Conservation (phyloP, 2,797 vertebrate genomes). For the Pseudochirops cupreus region DNA sequence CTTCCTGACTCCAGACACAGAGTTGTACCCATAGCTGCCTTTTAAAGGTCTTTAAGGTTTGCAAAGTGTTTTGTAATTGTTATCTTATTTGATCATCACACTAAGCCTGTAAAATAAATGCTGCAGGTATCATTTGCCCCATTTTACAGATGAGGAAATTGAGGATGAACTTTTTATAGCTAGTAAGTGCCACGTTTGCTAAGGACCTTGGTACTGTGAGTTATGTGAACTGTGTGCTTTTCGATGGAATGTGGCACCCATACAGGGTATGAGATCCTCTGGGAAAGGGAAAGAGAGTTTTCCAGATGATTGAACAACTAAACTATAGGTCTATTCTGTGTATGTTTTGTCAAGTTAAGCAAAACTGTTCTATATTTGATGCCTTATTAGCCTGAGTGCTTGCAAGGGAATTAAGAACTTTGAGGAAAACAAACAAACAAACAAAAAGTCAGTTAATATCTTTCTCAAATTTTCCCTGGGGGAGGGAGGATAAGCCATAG, state of each 20-base stretch:
- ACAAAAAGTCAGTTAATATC: background rate
- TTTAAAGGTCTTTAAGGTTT: background rate
- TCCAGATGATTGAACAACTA: background rate
- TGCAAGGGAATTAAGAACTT: background rate
- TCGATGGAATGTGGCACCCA: background rate
- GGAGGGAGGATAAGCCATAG: background rate
- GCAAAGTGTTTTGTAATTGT: background rate
- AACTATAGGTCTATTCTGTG: background rate
- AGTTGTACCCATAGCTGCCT: background rate
- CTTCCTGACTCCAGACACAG: background rate
- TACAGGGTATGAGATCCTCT: background rate
- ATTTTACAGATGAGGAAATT: background rate
- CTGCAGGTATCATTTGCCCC: background rate
- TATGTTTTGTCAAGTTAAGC: background rate
- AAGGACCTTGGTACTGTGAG: background rate
- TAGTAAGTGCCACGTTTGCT: background rate
- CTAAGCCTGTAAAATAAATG: background rate
- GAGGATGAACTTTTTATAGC: background rate
- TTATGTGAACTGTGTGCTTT: background rate
- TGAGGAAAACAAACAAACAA: background rate
- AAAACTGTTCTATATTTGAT: background rate
- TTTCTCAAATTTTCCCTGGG: background rate
- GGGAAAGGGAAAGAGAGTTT: background rate
- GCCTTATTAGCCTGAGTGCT: background rate
- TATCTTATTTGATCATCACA: background rate